Evolutionary conservation across 2,113 vertebrate species (phyloP), one percentile per base, ranked within the genome.

Genomic region (Paramormyrops kingsleyae): DNA sequence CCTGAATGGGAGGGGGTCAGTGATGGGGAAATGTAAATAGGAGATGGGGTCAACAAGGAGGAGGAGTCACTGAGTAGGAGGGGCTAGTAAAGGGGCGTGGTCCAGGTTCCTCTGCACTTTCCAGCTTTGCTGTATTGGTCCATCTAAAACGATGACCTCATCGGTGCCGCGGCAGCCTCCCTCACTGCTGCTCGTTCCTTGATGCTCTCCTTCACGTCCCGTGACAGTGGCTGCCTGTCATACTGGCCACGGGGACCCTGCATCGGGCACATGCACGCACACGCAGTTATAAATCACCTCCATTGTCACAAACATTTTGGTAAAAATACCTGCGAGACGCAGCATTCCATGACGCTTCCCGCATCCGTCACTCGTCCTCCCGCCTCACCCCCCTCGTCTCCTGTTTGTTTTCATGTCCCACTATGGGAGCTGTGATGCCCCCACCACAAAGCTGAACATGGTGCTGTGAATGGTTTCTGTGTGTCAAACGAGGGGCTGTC

Each of bases 121-220:
- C n/a, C 49, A 35, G 47, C 10, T 31, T n/a, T 31, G n/a, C 84
- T 27, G 9, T 13, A 49, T 86, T 49, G 21, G 12, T n/a, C 83
- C 3, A 47, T 84, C 85, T 49, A 44, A 70, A 66, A 50, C 1
- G 39, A 47, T 88, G 87, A 88, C 62, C 87, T 88, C 87, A 88
- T 42, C 39, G 39, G 21, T 19, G n/a, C 49, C 15, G 9, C 6
- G 27, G 44, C 42, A 87, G 49, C 62, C 88, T 53, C 27, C 4
- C 31, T 56, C 70, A 8, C 47, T 52, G 15, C 19, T 70, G 27
- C 66, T 47, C 46, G 2, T 24, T 31, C 44, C 31, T 42, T 42
- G 35, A 77, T 47, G 46, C 24, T 83, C 46, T 42, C 49, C 47
- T 56, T 42, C 88, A 42, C 31, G 27, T 21, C 24, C 59, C 6